These are phyloP conservation scores for Ridgeia piscesae DNA, from an alignment of 1,140 invertebrate genomes.

Conservation along the genomic window DNA sequence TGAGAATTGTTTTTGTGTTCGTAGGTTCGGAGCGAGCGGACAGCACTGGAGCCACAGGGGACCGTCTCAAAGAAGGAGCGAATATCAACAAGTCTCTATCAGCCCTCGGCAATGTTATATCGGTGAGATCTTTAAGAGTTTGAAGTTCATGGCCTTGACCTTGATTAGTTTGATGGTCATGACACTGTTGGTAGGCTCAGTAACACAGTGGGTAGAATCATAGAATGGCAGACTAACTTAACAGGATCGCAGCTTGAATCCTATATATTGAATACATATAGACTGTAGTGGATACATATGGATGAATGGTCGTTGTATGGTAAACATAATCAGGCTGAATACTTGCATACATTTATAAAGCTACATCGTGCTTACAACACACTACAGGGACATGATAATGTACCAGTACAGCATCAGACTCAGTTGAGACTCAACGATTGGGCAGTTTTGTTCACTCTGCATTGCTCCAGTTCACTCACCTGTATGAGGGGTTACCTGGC, in stretches of 20 bases:
- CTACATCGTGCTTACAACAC: neutral
- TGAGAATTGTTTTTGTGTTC: neutral
- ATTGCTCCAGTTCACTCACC: no score
- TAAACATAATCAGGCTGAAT: neutral
- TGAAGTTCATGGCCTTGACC: neutral
- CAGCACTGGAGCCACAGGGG: slow-evolving; percentile 65
- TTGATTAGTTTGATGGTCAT: neutral
- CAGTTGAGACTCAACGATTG: no score
- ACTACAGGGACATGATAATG: neutral
- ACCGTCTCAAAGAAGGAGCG: slow-evolving; percentile 68
- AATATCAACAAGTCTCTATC: slow-evolving; percentile 70
- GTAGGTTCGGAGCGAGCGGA: slow-evolving; percentile 63
- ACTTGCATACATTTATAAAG: neutral
- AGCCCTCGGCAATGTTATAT: slow-evolving; percentile 63
- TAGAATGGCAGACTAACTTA: neutral
- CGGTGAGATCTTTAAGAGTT: slow-evolving; percentile 41
- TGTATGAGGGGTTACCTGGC: no score
- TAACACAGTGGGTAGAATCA: no score
- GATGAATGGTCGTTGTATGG: neutral
- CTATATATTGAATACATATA: neutral
- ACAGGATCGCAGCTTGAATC: neutral
- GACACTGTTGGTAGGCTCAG: no score
- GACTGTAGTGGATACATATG: no score
- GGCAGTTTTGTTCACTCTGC: no score
- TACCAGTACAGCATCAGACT: no score